phyloP scores from a whole-genome alignment of 2,888 invertebrate species.

The Kuschelorhynchus macadamiae region DNA sequence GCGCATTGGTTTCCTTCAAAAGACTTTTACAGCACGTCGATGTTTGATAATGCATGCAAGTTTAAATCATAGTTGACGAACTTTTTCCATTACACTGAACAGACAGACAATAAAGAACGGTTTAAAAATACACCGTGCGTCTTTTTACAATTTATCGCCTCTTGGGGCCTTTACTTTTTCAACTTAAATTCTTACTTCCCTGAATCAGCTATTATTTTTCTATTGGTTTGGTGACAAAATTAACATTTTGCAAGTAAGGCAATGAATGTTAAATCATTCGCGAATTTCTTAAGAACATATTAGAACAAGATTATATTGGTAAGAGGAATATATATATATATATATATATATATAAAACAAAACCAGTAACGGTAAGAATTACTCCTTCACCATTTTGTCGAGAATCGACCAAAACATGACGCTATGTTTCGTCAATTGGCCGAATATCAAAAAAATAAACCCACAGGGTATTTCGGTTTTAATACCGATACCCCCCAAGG shows the following conservation, averaged over 20 bases:
- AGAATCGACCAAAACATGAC: too few relatives aligned
- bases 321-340: too few relatives aligned
- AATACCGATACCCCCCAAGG: too few relatives aligned
- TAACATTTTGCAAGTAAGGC: slow-evolving; percentile 31
- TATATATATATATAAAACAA: too few relatives aligned
- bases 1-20: slow-evolving; percentile 41
- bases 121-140: slow-evolving; percentile 54
- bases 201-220: slow-evolving; percentile 41
- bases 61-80: slow-evolving; percentile 63
- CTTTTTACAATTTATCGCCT: slow-evolving; percentile 47
- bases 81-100: slow-evolving; percentile 65
- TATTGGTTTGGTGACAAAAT: slow-evolving; percentile 36
- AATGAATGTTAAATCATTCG: not conserved
- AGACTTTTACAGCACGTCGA: slow-evolving; percentile 58
- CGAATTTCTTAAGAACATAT: too few relatives aligned
- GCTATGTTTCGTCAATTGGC: too few relatives aligned
- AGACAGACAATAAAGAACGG: slow-evolving; percentile 60
- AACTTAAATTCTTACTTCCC: slow-evolving; percentile 40
- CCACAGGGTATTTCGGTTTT: too few relatives aligned
- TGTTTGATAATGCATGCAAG: slow-evolving; percentile 63
- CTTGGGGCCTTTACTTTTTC: slow-evolving; percentile 39
- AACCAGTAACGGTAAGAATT: too few relatives aligned
- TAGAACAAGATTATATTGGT: too few relatives aligned
- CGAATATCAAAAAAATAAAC: too few relatives aligned
- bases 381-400: too few relatives aligned